These are phyloP conservation scores for Sylvia atricapilla DNA, from an alignment of 2,113 vertebrate genomes.

Conservation along the genomic window DNA sequence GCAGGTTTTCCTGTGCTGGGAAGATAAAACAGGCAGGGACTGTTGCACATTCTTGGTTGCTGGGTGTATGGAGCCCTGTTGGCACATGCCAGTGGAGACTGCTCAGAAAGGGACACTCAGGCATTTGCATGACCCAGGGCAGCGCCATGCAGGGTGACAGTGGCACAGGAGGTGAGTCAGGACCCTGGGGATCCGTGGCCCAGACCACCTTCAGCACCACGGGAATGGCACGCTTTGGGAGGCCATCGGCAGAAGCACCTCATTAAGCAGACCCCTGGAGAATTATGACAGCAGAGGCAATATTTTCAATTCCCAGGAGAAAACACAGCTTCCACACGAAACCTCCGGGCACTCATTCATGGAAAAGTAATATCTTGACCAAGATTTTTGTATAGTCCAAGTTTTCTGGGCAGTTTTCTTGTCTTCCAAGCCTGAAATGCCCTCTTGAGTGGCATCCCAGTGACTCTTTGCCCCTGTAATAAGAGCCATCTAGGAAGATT, in stretches of 20 bases:
- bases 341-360: background rate
- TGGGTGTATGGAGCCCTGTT: background rate
- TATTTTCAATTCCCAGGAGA: background rate
- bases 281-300: background rate
- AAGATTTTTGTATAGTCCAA: background rate
- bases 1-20: background rate
- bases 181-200: background rate
- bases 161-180: background rate
- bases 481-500: background rate
- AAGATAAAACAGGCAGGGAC: background rate
- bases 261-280: background rate
- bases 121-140: background rate
- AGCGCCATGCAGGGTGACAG: background rate
- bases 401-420: background rate
- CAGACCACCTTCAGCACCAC: background rate
- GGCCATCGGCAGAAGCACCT: background rate
- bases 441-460: background rate
- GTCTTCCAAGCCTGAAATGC: background rate
- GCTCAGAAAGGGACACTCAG: background rate
- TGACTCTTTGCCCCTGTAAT: background rate
- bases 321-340: background rate
- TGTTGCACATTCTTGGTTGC: background rate
- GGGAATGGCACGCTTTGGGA: background rate
- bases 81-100: accelerated
- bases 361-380: background rate